Evolutionary conservation across 2,113 vertebrate species (phyloP), one percentile per base, ranked within the genome.

Genomic region (Boleophthalmus pectinirostris): DNA sequence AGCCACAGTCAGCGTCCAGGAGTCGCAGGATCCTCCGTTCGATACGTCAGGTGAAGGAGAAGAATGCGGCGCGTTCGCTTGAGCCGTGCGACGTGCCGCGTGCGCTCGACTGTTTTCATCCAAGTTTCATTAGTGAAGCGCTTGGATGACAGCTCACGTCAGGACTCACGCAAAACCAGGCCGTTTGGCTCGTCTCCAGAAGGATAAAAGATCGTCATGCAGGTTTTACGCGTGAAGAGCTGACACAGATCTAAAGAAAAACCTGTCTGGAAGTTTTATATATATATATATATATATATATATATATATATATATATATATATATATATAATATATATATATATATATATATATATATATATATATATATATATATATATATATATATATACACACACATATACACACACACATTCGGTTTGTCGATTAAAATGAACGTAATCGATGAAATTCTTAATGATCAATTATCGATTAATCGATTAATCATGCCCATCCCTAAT

Each of bases 101-200:
- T 4, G 25, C 21, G 47, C 54, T 24, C 20, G 13, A 56, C 20
- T 0, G 78, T 77, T 86, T 72, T 78, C 72, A 82, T 83, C 65
- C 25, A 58, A 78, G 61, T 51, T 77, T 78, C 29, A 84, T 75
- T 85, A 76, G 11, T 69, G 66, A 70, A 87, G 70, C 69, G 49
- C 61, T 69, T 58, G 67, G 78, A 72, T 12, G 72, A 90, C 75
- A 63, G 67, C 43, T 33, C 69, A 70, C 77, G 80, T 88, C 79
- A 84, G 71, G 77, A 86, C 78, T 74, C 76, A 56, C 68, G 78
- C 65, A 29, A 18, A 66, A 66, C 66, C 57, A 66, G 78, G 82
- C 84, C 84, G 81, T 80, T 64, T 91, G 88, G 88, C 85, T 63
- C 21, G 33, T 63, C 35, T 81, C 84, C 88, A 91, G 68, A 24